Evolutionary conservation across 2,797 vertebrate genomes (phyloP).

Genomic region (Oreortyx pictus): DNA sequence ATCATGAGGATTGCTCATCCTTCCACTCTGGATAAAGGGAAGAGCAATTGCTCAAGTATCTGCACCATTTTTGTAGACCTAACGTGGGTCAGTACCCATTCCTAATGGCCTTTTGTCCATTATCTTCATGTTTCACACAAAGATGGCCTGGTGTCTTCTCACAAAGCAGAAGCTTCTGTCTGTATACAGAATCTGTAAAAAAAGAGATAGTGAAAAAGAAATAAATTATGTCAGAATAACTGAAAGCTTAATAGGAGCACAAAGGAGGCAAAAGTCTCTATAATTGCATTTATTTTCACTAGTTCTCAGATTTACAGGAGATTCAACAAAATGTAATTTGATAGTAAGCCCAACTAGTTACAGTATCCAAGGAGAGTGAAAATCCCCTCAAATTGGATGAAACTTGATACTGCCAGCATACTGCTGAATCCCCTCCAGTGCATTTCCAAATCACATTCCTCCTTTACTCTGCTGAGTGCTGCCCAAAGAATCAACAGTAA

Average conservation of each 20-base stretch:
- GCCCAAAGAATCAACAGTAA: conserved; percentile 50
- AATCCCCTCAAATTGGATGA: conserved; percentile 59
- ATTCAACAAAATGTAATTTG: conserved; percentile 27
- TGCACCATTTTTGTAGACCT: not conserved
- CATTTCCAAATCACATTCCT: conserved; percentile 51
- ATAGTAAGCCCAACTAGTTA: conserved; percentile 40
- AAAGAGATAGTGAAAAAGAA: not conserved
- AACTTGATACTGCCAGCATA: conserved; percentile 32
- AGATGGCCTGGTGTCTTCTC: not conserved
- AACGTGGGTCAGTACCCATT: not conserved
- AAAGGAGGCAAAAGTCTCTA: conserved; percentile 31
- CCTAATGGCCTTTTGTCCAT: not conserved
- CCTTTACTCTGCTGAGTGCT: conserved; percentile 28
- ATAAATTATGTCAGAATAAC: conserved; percentile 43
- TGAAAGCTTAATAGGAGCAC: conserved; percentile 12
- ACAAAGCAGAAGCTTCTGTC: not conserved
- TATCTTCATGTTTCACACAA: not conserved
- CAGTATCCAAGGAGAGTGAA: conserved; percentile 42
- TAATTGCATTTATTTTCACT: conserved; percentile 46
- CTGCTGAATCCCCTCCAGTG: conserved; percentile 48
- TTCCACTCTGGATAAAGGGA: not conserved
- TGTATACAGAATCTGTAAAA: not conserved
- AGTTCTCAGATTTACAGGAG: conserved; percentile 33
- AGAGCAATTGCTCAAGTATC: not conserved
- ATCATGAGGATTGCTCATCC: not conserved